Evolutionary conservation across 2,797 vertebrate genomes (phyloP).

Genomic region (Melopsittacus undulatus): DNA sequence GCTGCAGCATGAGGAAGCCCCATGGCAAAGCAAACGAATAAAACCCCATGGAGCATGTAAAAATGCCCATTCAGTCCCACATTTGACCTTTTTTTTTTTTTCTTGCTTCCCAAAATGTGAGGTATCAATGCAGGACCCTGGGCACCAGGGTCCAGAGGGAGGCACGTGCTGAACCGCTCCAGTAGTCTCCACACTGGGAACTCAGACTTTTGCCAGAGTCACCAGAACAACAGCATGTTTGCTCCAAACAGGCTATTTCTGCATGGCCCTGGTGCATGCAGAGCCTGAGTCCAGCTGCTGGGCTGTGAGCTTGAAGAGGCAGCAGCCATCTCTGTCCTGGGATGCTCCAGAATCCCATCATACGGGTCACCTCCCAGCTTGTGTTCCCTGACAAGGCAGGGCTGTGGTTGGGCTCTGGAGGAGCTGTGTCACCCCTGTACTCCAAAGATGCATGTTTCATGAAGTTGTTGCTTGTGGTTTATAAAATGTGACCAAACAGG

Average conservation of each 20-base stretch:
- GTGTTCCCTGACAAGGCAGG: neutral
- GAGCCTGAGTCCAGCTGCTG: neutral
- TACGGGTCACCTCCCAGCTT: rapidly evolving
- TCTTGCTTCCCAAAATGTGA: rapidly evolving
- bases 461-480: neutral
- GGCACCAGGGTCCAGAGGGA: neutral
- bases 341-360: neutral
- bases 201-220: neutral
- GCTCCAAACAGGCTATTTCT: neutral
- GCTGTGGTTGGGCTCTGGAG: neutral
- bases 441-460: neutral
- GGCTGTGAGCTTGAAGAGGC: neutral
- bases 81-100: neutral
- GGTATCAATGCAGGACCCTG: neutral
- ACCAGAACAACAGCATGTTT: neutral
- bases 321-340: rapidly evolving
- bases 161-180: neutral
- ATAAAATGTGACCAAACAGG: neutral
- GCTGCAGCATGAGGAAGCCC: neutral
- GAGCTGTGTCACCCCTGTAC: rapidly evolving
- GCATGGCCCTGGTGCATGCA: rapidly evolving
- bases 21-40: neutral
- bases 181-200: rapidly evolving
- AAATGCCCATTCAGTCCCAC: neutral
- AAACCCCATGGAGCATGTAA: neutral